Evolutionary conservation across 2,888 invertebrate genomes (phyloP), one percentile per base, ranked within the genome.

Genomic region (Latrodectus hesperus): DNA sequence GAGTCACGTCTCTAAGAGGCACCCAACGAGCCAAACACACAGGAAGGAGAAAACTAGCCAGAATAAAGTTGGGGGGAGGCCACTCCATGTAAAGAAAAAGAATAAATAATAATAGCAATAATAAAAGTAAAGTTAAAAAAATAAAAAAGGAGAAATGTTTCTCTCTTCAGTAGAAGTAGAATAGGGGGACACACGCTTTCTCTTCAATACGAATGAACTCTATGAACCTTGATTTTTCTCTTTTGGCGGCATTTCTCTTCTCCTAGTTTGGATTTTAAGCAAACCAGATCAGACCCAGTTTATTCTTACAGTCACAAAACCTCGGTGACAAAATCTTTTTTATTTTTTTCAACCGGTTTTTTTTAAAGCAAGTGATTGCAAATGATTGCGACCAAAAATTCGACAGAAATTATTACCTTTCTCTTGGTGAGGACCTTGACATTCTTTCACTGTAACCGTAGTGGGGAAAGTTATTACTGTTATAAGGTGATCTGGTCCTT

Each of bases 11-110:
- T 51, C 53, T 64, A 68, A 86, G 86, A 81, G 86, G 86, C 81
- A 86, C 86, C 86, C 85, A 85, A 64, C 85, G 79, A 84, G 84
- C 84, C 84, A 84, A 84, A 84, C 79, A 75, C 85, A 80, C 85
- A 85, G 85, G 85, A 85, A 85, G 85, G 79, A 85, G 79, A 71
- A 70, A 82, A 75, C 74, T 75, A 75, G 75, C 82, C 75, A 74
- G 82, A 82, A 75, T 82, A 75, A 82, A 82, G 82, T 82, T 55
- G 74, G 68, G 68, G 74, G 82, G 82, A 68, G 72, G 77, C 65
- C 84, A 84, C 78, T 84, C 74, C 73, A 84, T 74, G 78, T 78
- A 78, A 72, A 84, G 60, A 79, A 78, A 74, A 84, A 84, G 84
- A 84, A 78, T 78, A 84, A 78, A 78, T 73, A 84, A 79, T 74